Evolutionary conservation across 2,797 vertebrate species (phyloP).

Genomic region (Molossus molossus): DNA sequence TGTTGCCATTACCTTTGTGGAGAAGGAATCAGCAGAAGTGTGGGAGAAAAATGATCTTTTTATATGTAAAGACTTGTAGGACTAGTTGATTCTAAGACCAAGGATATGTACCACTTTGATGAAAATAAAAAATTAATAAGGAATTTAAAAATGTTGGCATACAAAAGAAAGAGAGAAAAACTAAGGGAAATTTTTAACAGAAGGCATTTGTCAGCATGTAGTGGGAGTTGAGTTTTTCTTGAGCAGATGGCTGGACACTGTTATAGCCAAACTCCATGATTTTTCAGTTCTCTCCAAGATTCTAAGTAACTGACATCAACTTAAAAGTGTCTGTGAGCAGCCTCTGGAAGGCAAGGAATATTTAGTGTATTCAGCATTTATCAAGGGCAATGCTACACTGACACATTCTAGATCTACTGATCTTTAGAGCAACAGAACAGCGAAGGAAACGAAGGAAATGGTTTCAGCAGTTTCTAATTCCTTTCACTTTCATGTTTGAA

Average conservation of each 20-base stretch:
- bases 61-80: background rate
- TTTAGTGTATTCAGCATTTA: background rate
- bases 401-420: background rate
- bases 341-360: background rate
- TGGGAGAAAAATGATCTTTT: background rate
- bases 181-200: background rate
- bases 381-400: background rate
- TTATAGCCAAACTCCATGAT: constrained; percentile 1
- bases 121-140: constrained; percentile 1
- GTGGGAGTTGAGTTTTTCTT: constrained; percentile 7
- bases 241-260: constrained; percentile 58
- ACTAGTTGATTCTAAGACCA: background rate
- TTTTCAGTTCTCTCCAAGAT: background rate
- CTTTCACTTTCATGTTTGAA: background rate
- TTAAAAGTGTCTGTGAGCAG: constrained; percentile 22
- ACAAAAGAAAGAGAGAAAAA: background rate
- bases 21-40: background rate
- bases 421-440: constrained; percentile 15
- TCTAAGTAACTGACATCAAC: constrained; percentile 50
- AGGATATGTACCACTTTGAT: background rate
- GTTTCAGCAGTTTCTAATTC: background rate
- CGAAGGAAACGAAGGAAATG: background rate
- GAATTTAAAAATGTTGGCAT: background rate
- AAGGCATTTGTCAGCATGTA: constrained; percentile 7
- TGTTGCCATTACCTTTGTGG: background rate